Evolutionary conservation across 2,113 vertebrate species (phyloP).

Genomic region (Microcebus ravelobensis): DNA sequence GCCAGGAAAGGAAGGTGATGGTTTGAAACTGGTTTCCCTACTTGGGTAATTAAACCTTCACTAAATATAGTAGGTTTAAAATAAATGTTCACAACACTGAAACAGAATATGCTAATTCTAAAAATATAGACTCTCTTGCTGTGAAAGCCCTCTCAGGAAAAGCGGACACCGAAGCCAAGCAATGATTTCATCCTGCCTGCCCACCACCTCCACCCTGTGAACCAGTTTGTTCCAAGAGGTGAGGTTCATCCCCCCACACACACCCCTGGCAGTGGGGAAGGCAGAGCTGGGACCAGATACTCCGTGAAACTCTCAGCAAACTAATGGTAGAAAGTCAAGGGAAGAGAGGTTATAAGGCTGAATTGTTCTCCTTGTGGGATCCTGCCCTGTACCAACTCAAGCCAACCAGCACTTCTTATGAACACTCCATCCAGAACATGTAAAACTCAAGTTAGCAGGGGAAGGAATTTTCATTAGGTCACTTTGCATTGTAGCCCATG

Average conservation of each 20-base stretch:
- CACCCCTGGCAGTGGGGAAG: not conserved
- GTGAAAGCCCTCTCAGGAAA: slow-evolving; percentile 46
- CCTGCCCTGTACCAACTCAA: not conserved
- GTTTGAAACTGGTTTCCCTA: slow-evolving; percentile 63
- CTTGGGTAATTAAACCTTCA: slow-evolving; percentile 72
- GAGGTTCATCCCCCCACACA: not conserved
- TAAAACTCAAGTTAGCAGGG: not conserved
- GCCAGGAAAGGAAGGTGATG: slow-evolving; percentile 59
- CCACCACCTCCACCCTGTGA: not conserved
- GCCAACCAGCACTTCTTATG: not conserved
- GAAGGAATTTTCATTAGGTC: not conserved
- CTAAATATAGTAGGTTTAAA: slow-evolving; percentile 73
- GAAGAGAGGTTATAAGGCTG: not conserved
- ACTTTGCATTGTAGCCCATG: not conserved
- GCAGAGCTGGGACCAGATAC: not conserved
- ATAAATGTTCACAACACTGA: slow-evolving; percentile 63
- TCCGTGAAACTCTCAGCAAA: not conserved
- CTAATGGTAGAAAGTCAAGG: not conserved
- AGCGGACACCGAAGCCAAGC: not conserved
- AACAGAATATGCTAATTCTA: slow-evolving; percentile 68
- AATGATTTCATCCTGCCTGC: slow-evolving; percentile 17
- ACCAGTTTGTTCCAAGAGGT: not conserved
- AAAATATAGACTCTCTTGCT: slow-evolving; percentile 66
- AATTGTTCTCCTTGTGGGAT: not conserved
- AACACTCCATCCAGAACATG: not conserved